Base-by-base conservation (phyloP, 2,113 vertebrate genomes). In the Gulo gulo region DNA sequence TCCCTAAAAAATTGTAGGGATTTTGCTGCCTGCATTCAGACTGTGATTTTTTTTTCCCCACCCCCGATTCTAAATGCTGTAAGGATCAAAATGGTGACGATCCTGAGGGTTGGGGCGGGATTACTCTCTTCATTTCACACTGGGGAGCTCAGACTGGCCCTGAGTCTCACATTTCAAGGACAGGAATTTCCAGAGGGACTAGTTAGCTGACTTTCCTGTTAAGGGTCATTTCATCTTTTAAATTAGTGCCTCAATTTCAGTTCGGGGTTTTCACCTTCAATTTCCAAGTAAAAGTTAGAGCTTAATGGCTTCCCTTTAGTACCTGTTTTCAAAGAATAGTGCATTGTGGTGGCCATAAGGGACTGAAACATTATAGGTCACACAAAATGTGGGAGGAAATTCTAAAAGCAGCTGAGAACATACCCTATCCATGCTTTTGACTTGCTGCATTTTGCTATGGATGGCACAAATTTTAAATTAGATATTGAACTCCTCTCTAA, bases 1-100 rank as follows among this genome's bases (percentile, higher is more conserved):
- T 98, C 98, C 96, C 61, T 96, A 84, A 92, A 84, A 97, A 95
- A 71, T 85, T 85, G 76, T 55, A 86, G 81, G 74, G 96, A 95
- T 95, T 97, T 97, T 93, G 52, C 39, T 88, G 73, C 63, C 34
- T 59, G 10, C 82, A 65, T 52, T 91, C 91, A 67, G 89, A 24
- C 21, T 69, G 9, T 50, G n/a, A 12, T 67, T 20, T 81, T 76
- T 82, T 63, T 45, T 12, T 42, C 39, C 4, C 52, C 7, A 39
- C 8, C 21, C 14, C 57, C 1, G 0, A 11, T 79, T 94, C 74
- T 90, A 90, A 67, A 84, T 71, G 45, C 34, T 29, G 3, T 63
- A 20, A 61, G 89, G 13, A 97, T 94, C 29, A 59, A 88, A 95
- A 61, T 73, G 31, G 26, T n/a, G 50, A 39, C 14, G 2, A 61